A percentile compares a stretch with the other conserved stretches of the same genome.
phyloP scores from a whole-genome alignment of 2,797 vertebrate genomes.

The Ataeniobius toweri region DNA sequence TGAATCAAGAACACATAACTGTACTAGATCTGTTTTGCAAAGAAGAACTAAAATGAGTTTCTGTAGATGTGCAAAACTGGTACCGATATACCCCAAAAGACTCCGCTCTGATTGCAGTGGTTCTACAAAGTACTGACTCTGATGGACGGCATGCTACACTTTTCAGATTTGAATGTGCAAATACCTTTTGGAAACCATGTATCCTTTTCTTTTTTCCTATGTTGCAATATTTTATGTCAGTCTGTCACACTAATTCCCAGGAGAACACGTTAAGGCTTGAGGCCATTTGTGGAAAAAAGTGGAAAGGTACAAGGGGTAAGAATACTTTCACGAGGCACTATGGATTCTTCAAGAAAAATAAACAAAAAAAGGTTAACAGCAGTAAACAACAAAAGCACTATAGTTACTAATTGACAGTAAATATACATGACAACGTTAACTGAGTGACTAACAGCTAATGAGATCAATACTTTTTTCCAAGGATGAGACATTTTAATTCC shows the following conservation, averaged over 20 bases:
- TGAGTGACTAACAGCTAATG: background rate
- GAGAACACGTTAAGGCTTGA: background rate
- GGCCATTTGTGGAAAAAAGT: background rate
- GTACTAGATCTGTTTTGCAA: background rate
- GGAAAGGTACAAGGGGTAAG: background rate
- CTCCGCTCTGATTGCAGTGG: background rate
- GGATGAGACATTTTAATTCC: background rate
- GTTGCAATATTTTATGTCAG: background rate
- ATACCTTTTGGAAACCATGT: no score
- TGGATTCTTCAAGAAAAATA: background rate
- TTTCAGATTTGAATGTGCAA: background rate
- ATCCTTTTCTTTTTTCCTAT: background rate
- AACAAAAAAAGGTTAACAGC: background rate
- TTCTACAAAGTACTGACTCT: background rate
- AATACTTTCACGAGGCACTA: no score
- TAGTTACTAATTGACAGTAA: no score
- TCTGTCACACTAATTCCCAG: background rate
- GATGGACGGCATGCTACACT: background rate
- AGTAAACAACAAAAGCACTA: background rate
- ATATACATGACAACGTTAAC: background rate
- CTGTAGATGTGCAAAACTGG: background rate
- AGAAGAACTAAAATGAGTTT: no score
- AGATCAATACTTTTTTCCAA: background rate
- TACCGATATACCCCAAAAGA: background rate
- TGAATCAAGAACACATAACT: background rate